Evolutionary conservation across 2,797 vertebrate species (phyloP).

Genomic region (Myotis vivesi): DNA sequence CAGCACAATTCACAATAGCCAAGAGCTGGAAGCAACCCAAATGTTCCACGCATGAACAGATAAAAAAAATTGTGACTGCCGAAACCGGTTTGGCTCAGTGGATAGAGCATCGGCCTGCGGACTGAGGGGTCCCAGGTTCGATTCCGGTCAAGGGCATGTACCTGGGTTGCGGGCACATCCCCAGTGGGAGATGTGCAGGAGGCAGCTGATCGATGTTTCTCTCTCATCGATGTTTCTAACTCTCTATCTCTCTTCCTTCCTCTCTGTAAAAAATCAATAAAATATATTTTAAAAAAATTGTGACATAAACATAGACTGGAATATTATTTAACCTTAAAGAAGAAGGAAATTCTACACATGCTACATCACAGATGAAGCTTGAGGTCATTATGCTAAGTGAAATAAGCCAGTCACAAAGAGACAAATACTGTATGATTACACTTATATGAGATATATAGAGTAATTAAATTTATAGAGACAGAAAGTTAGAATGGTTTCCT

Average conservation of each 20-base stretch:
- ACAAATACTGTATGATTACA: neutral
- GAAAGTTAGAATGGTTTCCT: neutral
- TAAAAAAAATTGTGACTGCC: neutral
- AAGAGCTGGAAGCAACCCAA: neutral
- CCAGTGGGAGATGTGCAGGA: too few relatives aligned
- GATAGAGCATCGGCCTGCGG: too few relatives aligned
- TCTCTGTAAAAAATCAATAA: too few relatives aligned
- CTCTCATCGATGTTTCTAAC: too few relatives aligned
- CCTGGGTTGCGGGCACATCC: too few relatives aligned
- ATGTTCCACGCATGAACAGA: neutral
- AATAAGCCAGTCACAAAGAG: neutral
- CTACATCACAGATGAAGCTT: neutral
- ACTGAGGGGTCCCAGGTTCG: too few relatives aligned
- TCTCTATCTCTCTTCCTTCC: too few relatives aligned
- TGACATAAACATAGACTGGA: neutral
- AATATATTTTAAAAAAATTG: too few relatives aligned
- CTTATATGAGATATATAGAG: neutral
- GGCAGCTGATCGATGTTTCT: too few relatives aligned
- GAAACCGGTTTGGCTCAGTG: too few relatives aligned
- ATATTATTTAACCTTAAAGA: neutral
- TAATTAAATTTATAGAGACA: neutral
- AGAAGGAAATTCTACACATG: neutral
- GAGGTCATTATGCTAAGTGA: neutral
- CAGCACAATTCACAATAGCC: neutral
- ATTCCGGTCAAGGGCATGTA: too few relatives aligned